A percentile compares a stretch with the other conserved stretches of the same genome.
These are phyloP conservation scores for Ictidomys tridecemlineatus DNA, from an alignment of 2,113 vertebrate species.

Conservation along the genomic window DNA sequence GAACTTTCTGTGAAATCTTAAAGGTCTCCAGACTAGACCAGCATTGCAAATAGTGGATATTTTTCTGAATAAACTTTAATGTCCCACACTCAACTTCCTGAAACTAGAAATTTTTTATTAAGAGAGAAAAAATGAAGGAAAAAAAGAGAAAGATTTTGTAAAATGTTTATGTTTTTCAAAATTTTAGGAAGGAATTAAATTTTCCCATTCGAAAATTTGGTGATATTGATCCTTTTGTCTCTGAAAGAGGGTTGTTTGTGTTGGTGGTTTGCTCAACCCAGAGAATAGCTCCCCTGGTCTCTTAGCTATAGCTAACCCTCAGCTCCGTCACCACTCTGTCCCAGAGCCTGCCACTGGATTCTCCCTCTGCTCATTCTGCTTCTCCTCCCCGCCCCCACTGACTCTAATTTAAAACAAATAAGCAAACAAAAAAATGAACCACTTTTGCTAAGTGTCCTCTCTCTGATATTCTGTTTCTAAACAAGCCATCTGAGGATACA, in stretches of 20 bases:
- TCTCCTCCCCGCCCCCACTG: background rate
- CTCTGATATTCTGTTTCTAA: background rate
- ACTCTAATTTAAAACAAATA: background rate
- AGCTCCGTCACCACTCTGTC: background rate
- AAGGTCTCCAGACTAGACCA: background rate
- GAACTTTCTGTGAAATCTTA: background rate
- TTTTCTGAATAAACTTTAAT: background rate
- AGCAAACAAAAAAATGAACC: background rate
- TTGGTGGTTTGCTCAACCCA: too few relatives aligned
- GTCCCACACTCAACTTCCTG: background rate
- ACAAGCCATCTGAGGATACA: background rate
- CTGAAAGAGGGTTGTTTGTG: background rate
- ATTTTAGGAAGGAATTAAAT: background rate
- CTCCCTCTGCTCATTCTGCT: background rate
- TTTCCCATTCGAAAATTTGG: background rate
- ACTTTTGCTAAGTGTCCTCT: background rate
- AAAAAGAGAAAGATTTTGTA: background rate
- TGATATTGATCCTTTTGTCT: background rate
- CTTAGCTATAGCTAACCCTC: background rate
- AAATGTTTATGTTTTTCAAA: background rate
- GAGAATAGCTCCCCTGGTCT: background rate
- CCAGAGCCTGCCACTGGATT: accelerated
- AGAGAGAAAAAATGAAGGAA: too few relatives aligned
- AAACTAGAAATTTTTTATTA: background rate
- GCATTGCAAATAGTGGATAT: background rate